Percentiles rank a stretch among this genome's conserved stretches.
Conservation (phyloP, 2,113 vertebrate species). For the Aleadryas rufinucha region DNA sequence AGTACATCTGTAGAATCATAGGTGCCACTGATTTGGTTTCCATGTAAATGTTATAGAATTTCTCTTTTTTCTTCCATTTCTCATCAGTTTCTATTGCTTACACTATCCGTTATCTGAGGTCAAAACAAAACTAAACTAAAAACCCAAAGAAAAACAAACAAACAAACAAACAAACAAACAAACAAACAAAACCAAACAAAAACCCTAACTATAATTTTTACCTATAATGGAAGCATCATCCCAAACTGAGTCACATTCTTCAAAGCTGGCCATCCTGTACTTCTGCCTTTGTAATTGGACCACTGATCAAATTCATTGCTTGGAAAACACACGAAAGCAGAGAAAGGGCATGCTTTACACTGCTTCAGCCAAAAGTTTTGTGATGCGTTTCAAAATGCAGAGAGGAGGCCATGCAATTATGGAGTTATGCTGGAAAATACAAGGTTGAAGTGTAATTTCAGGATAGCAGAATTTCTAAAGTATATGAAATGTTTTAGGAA, state of each 20-base stretch:
- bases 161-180: neutral
- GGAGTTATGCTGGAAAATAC: neutral
- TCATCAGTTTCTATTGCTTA: neutral
- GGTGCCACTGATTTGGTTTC: neutral
- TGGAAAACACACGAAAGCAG: neutral
- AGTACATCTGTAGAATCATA: neutral
- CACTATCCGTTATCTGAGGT: neutral
- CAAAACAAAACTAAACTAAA: neutral
- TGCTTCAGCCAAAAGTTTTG: neutral
- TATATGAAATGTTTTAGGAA: neutral
- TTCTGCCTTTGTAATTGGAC: neutral
- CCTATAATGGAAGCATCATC: neutral
- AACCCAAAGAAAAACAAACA: neutral
- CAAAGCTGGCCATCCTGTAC: neutral
- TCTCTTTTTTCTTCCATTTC: neutral
- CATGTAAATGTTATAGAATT: neutral
- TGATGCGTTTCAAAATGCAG: neutral
- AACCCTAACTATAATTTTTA: neutral
- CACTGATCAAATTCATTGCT: neutral
- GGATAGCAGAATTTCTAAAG: neutral
- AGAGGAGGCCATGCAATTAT: neutral
- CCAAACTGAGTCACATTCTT: neutral
- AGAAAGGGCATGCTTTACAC: neutral
- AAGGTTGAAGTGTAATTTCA: neutral
- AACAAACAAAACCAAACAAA: neutral